phyloP scores from a whole-genome alignment of 2,888 invertebrate genomes.

The Axea sp. region DNA sequence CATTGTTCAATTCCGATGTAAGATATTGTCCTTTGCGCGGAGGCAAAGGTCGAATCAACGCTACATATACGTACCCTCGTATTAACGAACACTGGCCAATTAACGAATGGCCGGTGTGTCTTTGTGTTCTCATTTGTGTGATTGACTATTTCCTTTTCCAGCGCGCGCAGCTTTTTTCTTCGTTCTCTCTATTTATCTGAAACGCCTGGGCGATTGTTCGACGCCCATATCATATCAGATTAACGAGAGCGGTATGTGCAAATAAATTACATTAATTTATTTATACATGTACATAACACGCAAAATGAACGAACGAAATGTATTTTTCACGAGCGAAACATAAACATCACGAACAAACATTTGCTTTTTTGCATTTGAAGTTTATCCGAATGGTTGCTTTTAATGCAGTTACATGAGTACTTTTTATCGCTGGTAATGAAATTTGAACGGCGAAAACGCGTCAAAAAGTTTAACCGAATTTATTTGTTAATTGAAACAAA shows the following conservation, averaged over 20 bases:
- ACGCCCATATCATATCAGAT: not conserved
- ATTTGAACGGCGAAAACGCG: slow-evolving; percentile 2
- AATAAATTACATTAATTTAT: slow-evolving; percentile 14
- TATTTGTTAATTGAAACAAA: slow-evolving; percentile 27
- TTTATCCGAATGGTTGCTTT: too few relatives aligned
- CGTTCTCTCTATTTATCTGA: slow-evolving; percentile 21
- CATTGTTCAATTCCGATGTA: slow-evolving; percentile 48
- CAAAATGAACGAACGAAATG: not conserved
- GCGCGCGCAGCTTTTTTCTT: slow-evolving; percentile 23
- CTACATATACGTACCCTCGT: slow-evolving; percentile 64
- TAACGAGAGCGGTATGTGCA: not conserved
- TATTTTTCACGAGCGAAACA: not conserved
- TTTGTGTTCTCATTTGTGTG: slow-evolving; percentile 68
- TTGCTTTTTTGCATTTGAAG: not conserved
- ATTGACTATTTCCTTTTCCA: slow-evolving; percentile 68
- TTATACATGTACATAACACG: not conserved
- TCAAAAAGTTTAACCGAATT: slow-evolving; percentile 8
- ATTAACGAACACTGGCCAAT: slow-evolving; percentile 71
- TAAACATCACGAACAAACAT: slow-evolving; percentile 4
- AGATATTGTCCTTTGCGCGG: slow-evolving; percentile 59
- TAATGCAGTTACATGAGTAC: not conserved
- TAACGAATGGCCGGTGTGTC: slow-evolving; percentile 64
- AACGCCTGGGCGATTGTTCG: slow-evolving; percentile 3
- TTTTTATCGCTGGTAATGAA: slow-evolving; percentile 1
- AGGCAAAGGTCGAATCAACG: slow-evolving; percentile 55